A percentile compares a stretch with the other conserved stretches of the same genome.
Conservation (phyloP, 2,113 vertebrate species). For the Pangasianodon gigas region DNA sequence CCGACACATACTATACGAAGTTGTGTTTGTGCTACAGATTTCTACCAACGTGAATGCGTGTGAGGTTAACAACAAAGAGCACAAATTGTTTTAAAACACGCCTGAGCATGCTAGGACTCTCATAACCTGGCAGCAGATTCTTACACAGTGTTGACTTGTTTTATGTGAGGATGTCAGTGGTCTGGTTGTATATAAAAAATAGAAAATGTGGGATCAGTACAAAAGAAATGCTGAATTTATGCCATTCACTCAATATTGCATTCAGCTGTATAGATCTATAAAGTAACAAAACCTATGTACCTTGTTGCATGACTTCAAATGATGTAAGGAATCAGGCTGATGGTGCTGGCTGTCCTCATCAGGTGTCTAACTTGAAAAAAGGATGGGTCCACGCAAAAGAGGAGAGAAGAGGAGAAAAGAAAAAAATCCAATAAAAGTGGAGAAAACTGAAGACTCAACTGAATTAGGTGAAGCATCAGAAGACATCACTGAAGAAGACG, state of each 20-base stretch:
- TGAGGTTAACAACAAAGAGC: background rate
- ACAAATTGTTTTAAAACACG: background rate
- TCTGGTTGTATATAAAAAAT: background rate
- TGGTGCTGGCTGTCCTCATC: constrained; percentile 1
- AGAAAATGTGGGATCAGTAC: background rate
- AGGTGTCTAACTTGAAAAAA: background rate
- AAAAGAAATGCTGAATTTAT: background rate
- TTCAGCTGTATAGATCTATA: background rate
- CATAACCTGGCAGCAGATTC: background rate
- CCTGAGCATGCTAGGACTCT: background rate
- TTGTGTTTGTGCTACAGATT: background rate
- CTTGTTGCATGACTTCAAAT: background rate
- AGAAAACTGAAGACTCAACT: constrained; percentile 21
- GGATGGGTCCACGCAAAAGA: constrained; percentile 65
- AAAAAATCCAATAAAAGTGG: constrained; percentile 34
- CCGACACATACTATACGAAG: background rate
- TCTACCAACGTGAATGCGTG: background rate
- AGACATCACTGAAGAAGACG: constrained; percentile 33
- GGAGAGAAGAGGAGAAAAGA: constrained; percentile 56
- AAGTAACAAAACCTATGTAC: background rate
- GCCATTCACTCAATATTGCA: background rate
- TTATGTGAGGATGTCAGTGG: too few relatives aligned
- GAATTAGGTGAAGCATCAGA: constrained; percentile 25
- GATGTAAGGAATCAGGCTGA: background rate
- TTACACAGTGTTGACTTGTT: background rate